These are phyloP conservation scores for Napeogenes inachia DNA, from an alignment of 2,888 invertebrate genomes.

Conservation along the genomic window DNA sequence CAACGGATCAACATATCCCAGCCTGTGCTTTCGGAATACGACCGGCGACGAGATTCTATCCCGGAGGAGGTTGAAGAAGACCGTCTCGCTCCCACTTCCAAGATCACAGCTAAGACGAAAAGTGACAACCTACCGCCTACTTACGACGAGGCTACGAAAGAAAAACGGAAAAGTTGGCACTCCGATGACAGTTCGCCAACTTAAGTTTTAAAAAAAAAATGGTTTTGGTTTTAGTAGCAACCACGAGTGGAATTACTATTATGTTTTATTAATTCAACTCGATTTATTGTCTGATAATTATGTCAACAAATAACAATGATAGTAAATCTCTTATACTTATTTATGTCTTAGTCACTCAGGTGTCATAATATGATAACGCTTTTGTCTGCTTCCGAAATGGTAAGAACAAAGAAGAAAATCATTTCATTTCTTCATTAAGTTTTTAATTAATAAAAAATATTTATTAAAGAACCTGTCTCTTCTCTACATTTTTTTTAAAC, in stretches of 20 bases:
- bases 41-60: conserved; percentile 78
- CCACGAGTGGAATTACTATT: background rate
- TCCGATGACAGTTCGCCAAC: conserved; percentile 71
- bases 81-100: conserved; percentile 46
- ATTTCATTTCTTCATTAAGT: no score
- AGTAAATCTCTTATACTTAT: background rate
- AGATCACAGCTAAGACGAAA: conserved; percentile 53
- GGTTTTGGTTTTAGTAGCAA: background rate
- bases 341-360: background rate
- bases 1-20: conserved; percentile 79
- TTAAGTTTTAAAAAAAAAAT: conserved; percentile 36
- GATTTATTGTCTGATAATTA: conserved; percentile 1
- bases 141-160: conserved; percentile 63
- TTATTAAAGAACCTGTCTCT: no score
- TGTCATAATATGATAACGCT: no score
- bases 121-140: conserved; percentile 61
- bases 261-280: background rate
- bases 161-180: conserved; percentile 73
- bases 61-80: conserved; percentile 79
- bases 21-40: conserved; percentile 78
- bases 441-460: no score
- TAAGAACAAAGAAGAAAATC: no score
- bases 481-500: no score
- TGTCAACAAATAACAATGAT: background rate
- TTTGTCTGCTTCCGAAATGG: no score